Conservation (phyloP, 2,113 vertebrate species). For the Nothocercus nigrocapillus region DNA sequence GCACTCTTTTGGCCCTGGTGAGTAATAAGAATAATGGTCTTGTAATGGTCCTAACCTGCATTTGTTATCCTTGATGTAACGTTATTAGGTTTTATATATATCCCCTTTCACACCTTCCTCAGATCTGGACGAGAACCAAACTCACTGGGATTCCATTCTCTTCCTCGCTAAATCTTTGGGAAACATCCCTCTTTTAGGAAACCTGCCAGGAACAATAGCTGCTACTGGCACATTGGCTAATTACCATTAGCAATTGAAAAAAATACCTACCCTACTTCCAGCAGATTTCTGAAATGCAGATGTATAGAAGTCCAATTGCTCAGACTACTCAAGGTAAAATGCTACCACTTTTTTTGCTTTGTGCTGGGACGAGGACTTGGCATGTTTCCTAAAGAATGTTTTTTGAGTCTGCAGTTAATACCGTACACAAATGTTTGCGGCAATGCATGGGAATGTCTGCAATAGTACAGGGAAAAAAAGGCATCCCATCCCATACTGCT, state of each 20-base stretch:
- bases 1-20: background rate
- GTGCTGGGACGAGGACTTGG: background rate
- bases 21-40: background rate
- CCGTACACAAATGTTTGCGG: background rate
- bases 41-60: background rate
- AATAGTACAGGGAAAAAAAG: background rate
- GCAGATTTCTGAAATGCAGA: background rate
- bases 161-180: background rate
- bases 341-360: background rate
- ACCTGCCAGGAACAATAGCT: background rate
- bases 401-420: background rate
- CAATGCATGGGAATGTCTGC: background rate
- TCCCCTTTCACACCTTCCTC: background rate
- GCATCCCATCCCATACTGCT: background rate
- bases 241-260: background rate
- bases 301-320: background rate
- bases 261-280: background rate
- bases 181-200: background rate
- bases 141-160: background rate
- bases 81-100: background rate
- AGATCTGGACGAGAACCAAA: background rate
- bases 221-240: background rate
- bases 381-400: background rate
- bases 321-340: background rate
- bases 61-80: background rate